Conservation (phyloP, 2,888 invertebrate species). For the Lysandra coridon region DNA sequence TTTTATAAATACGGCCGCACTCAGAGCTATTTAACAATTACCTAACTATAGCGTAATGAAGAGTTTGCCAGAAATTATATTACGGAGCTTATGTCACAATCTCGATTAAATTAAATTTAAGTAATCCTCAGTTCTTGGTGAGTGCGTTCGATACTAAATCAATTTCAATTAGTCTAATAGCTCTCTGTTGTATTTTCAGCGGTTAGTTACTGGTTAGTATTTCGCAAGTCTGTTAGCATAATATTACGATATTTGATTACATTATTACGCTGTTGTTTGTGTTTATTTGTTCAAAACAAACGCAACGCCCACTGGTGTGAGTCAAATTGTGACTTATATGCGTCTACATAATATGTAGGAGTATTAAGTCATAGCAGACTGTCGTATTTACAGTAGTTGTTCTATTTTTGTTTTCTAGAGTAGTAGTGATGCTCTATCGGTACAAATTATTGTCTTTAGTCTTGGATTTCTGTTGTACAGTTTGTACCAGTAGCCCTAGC, state of each 20-base stretch:
- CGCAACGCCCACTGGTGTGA: background rate
- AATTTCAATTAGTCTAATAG: background rate
- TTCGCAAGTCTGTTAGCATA: background rate
- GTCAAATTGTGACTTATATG: background rate
- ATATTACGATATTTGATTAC: background rate
- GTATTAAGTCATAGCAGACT: background rate
- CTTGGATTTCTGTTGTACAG: too few relatives aligned
- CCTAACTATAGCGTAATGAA: too few relatives aligned
- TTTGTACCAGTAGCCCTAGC: too few relatives aligned
- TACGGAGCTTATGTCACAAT: too few relatives aligned
- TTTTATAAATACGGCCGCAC: too few relatives aligned
- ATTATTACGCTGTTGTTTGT: background rate
- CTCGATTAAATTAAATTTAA: too few relatives aligned
- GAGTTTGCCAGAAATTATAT: too few relatives aligned
- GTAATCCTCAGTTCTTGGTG: too few relatives aligned
- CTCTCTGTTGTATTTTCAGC: background rate
- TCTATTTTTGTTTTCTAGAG: too few relatives aligned
- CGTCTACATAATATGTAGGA: background rate
- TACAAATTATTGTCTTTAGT: too few relatives aligned
- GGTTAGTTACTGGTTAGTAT: background rate
- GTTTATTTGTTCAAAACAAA: constrained; percentile 9
- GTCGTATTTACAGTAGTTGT: background rate
- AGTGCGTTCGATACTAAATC: background rate
- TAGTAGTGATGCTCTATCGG: too few relatives aligned
- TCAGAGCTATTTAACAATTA: too few relatives aligned